Conservation (phyloP, 2,797 vertebrate genomes). For the Ibycter americanus region DNA sequence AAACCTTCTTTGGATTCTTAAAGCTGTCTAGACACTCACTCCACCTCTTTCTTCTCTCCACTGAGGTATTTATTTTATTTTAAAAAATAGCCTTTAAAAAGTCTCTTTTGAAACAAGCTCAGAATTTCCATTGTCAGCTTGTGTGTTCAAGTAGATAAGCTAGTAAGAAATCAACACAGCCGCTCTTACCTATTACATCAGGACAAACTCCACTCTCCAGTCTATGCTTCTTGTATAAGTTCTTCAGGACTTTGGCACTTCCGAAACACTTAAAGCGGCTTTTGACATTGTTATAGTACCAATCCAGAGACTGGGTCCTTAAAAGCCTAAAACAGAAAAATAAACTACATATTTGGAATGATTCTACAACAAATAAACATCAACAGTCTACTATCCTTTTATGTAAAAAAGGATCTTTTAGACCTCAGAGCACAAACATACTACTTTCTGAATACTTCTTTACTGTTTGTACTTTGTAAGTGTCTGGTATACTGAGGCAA, state of each 20-base stretch:
- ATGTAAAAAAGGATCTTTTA: not conserved
- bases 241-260: constrained; percentile 96
- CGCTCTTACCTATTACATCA: constrained; percentile 84
- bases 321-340: constrained; percentile 80
- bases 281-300: constrained; percentile 98
- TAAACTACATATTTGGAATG: not conserved
- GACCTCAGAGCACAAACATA: not conserved
- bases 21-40: not conserved
- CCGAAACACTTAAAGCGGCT: constrained; percentile 96
- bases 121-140: not conserved
- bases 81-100: not conserved
- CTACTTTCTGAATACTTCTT: not conserved
- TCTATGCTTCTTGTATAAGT: constrained; percentile 91
- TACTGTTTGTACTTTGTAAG: not conserved
- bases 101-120: not conserved
- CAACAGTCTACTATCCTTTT: not conserved
- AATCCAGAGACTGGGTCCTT: constrained; percentile 92
- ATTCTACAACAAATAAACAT: not conserved
- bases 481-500: not conserved
- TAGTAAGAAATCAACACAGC: not conserved
- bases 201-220: constrained; percentile 85
- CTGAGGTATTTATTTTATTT: not conserved
- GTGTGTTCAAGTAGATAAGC: not conserved
- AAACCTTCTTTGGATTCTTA: not conserved
- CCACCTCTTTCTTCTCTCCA: not conserved